Percentiles rank a stretch among this genome's conserved stretches.
phyloP scores from a whole-genome alignment of 2,113 vertebrate genomes.

The Brienomyrus brachyistius region DNA sequence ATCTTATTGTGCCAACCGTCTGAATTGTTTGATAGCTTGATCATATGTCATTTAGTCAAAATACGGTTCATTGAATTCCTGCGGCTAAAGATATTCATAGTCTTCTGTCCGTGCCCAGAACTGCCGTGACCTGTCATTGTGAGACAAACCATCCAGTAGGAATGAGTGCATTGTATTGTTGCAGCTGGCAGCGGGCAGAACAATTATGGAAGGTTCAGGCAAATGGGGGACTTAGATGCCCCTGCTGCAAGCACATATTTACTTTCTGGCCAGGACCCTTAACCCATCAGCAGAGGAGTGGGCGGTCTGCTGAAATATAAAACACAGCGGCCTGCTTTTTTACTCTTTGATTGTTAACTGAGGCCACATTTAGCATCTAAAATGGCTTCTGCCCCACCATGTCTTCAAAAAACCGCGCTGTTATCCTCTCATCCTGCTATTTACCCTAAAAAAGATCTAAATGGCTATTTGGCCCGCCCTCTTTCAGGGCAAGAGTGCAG shows the following conservation, averaged over 20 bases:
- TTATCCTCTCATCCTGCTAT: not conserved
- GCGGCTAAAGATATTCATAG: not conserved
- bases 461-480: not conserved
- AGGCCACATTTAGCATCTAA: not conserved
- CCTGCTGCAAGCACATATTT: not conserved
- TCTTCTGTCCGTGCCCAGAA: not conserved
- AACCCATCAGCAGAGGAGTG: not conserved
- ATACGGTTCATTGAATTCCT: not conserved
- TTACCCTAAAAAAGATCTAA: not conserved
- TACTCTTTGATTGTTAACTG: not conserved
- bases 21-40: constrained; percentile 5
- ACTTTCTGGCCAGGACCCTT: not conserved
- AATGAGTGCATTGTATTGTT: not conserved
- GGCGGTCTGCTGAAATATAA: not conserved
- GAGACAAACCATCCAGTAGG: not conserved
- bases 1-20: not conserved
- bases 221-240: not conserved
- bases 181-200: not conserved
- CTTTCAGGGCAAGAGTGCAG: not conserved
- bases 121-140: not conserved
- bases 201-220: not conserved
- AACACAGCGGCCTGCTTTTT: not conserved
- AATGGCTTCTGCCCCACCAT: not conserved
- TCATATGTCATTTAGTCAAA: not conserved
- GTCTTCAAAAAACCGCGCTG: not conserved